Evolutionary conservation across 2,888 invertebrate genomes (phyloP), one percentile per base, ranked within the genome.

Genomic region (Meta bourneti): DNA sequence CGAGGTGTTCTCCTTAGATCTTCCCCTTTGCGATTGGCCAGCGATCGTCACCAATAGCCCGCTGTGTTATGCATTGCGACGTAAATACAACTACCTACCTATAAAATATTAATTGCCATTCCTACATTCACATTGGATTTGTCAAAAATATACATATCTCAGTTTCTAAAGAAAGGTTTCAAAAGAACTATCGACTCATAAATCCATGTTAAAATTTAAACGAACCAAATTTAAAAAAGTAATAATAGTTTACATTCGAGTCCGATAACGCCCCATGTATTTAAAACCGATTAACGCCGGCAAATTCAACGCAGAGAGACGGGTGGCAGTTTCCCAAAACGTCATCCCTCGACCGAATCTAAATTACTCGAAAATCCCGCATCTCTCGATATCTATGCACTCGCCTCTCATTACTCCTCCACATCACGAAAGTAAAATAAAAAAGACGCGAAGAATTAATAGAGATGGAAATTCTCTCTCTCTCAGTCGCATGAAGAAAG

Each of bases 371-470:
- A 61, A 61, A 61, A 61, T 61, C 61, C 61, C 61, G 13, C 61
- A 61, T 61, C 61, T 61, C 61, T 11, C 13, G 61, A 11, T 61
- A 61, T 61, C 61, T 61, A 61, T 61, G 61, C 61, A 61, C 16
- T 16, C 61, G 61, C 11, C 61, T 61, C 61, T 61, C 61, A 61
- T 61, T 61, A 61, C 61, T 61, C 11, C 61, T 11, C 61, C 61
- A 61, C 16, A 16, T 61, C 61, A 61, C 61, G 61, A 61, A 61
- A 61, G 61, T 61, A 9, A 61, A 16, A 61, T 5, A 61, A 61
- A 61, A 61, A 61, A 61, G 61, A 61, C 61, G 61, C 61, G 61
- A 61, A 61, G 61, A 61, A 61, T 61, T 61, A 61, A 61, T 61
- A 61, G 61, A 61, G 61, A 61, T 61, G 61, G 61, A 61, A 61